Evolutionary conservation across 2,888 invertebrate genomes (phyloP).

Genomic region (Tyria jacobaeae): DNA sequence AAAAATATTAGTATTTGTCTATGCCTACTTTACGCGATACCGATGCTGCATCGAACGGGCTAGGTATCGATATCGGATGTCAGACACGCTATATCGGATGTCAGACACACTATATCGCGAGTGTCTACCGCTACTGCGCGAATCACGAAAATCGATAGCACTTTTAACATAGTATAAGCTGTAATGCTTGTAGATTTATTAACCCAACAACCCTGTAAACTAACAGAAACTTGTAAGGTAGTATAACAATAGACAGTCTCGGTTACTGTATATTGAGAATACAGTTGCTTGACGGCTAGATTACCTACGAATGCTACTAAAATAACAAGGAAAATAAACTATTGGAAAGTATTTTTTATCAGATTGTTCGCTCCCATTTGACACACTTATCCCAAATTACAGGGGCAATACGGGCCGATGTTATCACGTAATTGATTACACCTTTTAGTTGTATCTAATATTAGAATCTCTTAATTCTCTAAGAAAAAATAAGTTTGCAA

Average conservation of each 20-base stretch:
- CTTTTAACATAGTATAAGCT: too few relatives aligned
- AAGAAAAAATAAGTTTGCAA: conserved; percentile 27
- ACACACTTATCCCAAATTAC: conserved; percentile 54
- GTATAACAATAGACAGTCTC: background rate
- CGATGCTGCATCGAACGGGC: too few relatives aligned
- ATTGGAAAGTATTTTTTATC: conserved; percentile 40
- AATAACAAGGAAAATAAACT: conserved; percentile 22
- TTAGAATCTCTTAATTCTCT: conserved; percentile 57
- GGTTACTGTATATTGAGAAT: too few relatives aligned
- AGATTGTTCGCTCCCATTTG: conserved; percentile 43
- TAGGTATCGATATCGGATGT: too few relatives aligned
- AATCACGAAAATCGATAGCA: too few relatives aligned
- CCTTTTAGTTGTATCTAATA: conserved; percentile 67
- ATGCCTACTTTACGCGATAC: too few relatives aligned
- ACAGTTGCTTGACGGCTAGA: background rate
- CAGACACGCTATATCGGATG: too few relatives aligned
- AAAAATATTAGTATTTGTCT: too few relatives aligned
- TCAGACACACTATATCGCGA: too few relatives aligned
- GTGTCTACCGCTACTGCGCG: too few relatives aligned
- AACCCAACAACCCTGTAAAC: background rate
- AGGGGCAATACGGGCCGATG: conserved; percentile 54
- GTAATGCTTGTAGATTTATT: too few relatives aligned
- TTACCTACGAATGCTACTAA: conserved; percentile 1
- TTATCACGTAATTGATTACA: conserved; percentile 74
- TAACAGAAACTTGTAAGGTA: background rate